phyloP scores from a whole-genome alignment of 1,140 invertebrate genomes.

The Heliconius eleuchia region DNA sequence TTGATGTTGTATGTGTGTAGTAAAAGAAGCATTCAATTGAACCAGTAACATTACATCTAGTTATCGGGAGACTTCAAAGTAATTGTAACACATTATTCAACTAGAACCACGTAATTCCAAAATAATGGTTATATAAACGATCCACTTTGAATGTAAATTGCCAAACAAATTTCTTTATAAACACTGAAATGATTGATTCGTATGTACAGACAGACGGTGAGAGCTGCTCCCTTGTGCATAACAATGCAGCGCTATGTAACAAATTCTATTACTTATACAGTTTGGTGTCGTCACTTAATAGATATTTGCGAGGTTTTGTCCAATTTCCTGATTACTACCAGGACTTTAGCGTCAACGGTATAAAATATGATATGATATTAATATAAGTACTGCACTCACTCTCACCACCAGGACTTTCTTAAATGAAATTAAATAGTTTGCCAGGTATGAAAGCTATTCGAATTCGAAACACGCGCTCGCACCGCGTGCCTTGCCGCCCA shows the following conservation, averaged over 20 bases:
- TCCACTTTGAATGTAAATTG: slow-evolving; percentile 26
- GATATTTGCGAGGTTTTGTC: not conserved
- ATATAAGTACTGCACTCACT: slow-evolving; percentile 62
- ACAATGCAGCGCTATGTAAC: slow-evolving; percentile 34
- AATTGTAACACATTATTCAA: slow-evolving; percentile 24
- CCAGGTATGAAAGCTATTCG: slow-evolving; percentile 71
- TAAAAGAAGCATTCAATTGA: not conserved
- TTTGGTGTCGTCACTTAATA: not conserved
- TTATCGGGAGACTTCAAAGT: slow-evolving; percentile 21
- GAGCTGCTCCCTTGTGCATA: slow-evolving; percentile 48
- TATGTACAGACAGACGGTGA: slow-evolving; percentile 53
- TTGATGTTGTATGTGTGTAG: too few relatives aligned
- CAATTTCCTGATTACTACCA: slow-evolving; percentile 7
- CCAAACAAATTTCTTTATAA: slow-evolving; percentile 32
- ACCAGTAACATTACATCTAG: not conserved
- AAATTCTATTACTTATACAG: not conserved
- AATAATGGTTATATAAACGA: slow-evolving; percentile 37
- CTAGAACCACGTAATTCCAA: slow-evolving; percentile 30
- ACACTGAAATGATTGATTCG: slow-evolving; percentile 49
- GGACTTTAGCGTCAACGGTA: not conserved
- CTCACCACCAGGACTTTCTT: slow-evolving; percentile 77
- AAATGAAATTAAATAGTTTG: slow-evolving; percentile 78
- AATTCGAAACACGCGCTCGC: slow-evolving; percentile 59
- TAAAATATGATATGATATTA: slow-evolving; percentile 39
- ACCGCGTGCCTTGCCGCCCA: slow-evolving; percentile 71